These are phyloP conservation scores for Odontophorus gujanensis DNA, from an alignment of 2,113 vertebrate genomes.

Conservation along the genomic window DNA sequence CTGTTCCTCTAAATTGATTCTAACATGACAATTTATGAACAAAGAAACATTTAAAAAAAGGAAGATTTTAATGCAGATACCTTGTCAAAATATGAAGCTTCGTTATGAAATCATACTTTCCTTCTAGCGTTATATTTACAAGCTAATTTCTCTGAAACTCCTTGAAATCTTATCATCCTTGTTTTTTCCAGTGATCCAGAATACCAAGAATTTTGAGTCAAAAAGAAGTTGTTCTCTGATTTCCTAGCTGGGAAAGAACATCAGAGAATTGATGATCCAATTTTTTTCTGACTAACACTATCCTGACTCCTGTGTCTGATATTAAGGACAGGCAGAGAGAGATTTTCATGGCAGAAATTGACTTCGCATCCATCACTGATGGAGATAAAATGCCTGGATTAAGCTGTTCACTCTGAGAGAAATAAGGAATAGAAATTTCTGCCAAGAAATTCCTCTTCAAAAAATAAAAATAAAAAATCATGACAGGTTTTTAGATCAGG, in stretches of 20 bases:
- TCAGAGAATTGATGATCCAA: neutral
- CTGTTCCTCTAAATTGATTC: neutral
- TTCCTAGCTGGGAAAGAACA: neutral
- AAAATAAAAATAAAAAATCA: neutral
- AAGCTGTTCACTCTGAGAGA: neutral
- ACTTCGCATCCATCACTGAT: neutral
- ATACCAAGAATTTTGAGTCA: neutral
- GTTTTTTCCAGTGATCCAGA: neutral
- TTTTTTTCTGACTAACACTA: neutral
- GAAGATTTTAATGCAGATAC: neutral
- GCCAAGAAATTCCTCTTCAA: neutral
- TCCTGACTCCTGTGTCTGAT: neutral
- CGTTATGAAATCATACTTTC: neutral
- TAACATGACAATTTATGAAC: neutral
- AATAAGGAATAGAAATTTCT: neutral
- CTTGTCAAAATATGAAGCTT: neutral
- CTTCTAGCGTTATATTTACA: neutral
- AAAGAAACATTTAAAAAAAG: neutral
- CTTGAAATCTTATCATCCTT: neutral
- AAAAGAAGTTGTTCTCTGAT: neutral
- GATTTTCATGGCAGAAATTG: constrained; percentile 9
- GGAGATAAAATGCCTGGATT: neutral
- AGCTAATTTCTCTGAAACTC: neutral
- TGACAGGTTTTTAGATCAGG: neutral
- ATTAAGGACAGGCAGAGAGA: neutral